Evolutionary conservation across 2,888 invertebrate species (phyloP).

Genomic region (Zele albiditarsus): DNA sequence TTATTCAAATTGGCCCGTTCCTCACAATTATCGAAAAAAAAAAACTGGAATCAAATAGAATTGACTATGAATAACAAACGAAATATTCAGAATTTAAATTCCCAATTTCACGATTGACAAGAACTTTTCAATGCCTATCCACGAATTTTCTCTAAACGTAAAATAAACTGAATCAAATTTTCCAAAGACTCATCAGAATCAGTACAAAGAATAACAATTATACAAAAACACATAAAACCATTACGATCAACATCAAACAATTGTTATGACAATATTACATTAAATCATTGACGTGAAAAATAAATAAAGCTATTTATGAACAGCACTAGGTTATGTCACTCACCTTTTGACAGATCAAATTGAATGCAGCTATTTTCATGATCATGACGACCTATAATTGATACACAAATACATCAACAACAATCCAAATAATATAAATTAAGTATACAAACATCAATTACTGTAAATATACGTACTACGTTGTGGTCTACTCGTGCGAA

Average conservation of each 20-base stretch:
- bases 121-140: no score
- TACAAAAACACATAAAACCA: no score
- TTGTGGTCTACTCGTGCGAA: slow-evolving; percentile 72
- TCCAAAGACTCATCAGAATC: no score
- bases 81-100: not conserved
- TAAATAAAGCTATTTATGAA: slow-evolving; percentile 19
- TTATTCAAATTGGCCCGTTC: no score
- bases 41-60: not conserved
- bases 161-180: no score
- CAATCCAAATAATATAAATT: slow-evolving; percentile 41
- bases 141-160: no score
- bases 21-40: not conserved
- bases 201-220: no score
- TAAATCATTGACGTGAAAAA: not conserved
- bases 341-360: slow-evolving; percentile 75
- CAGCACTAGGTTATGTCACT: slow-evolving; percentile 63
- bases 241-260: no score
- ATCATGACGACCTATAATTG: slow-evolving; percentile 68
- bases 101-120: no score
- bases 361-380: slow-evolving; percentile 79
- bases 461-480: slow-evolving; percentile 67
- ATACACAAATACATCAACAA: slow-evolving; percentile 44
- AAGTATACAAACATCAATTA: slow-evolving; percentile 45
- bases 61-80: not conserved
- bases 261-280: not conserved